Base-by-base conservation (phyloP, 2,888 invertebrate genomes). In the Molorchus minor region DNA sequence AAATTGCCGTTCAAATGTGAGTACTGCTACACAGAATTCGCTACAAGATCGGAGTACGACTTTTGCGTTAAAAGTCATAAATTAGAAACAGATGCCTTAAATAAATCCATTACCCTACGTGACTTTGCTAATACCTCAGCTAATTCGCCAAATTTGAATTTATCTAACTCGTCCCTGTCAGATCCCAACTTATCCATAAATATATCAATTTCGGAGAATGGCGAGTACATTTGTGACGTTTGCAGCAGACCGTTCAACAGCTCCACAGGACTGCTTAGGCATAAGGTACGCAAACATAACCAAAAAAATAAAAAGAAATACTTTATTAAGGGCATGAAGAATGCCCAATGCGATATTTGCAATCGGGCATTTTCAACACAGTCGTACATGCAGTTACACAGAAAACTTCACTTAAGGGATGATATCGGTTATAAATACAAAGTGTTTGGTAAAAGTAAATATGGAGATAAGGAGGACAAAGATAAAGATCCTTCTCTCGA, bases 251-350 rank as follows among this genome's bases (percentile, higher is more conserved):
- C 69, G 17, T 78, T 79, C 53, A 73, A 65, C 53, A 76, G 74
- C 66, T 63, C 75, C 0, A 74, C 77, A 0, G 78, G 78, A 7
- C 57, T 79, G 29, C 62, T 77, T n/a, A 65, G 78, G 45, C 79
- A 79, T 56, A 76, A 77, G 62, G 75, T 77, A 17, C 69, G 77
- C 16, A 76, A 77, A 63, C 79, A 79, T 58, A 72, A 77, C 45
- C 75, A 75, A 58, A 75, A 71, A 58, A 75, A 71, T 51, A 72
- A 74, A 40, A 76, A 76, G 59, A 77, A 77, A 53, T 79, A 78
- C 62, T 80, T 79, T 55, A 74, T 78, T 13, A 80, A 80, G 61
- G 79, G 79, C 3, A 76, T 77, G 78, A 80, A 80, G 56, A 78
- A 77, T 61, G 79, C 79, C 2, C 73, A 65, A 61, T 80, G 80